Conservation (phyloP, 2,113 vertebrate species). For the Phylloscopus trochiloides region DNA sequence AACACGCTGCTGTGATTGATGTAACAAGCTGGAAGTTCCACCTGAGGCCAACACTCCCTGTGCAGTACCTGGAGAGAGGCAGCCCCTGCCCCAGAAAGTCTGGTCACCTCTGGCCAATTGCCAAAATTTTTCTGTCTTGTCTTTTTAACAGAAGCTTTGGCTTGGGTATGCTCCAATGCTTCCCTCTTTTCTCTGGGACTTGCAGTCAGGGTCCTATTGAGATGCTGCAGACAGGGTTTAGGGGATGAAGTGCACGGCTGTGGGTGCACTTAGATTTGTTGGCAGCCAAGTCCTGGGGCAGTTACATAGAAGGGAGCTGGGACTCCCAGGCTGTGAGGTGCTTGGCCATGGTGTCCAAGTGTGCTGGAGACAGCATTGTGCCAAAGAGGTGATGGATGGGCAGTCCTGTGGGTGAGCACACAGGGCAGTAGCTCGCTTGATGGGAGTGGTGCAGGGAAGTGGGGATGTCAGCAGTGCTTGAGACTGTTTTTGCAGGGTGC, state of each 20-base stretch:
- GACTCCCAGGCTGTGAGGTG: not conserved
- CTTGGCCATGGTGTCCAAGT: too few relatives aligned
- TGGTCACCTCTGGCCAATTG: not conserved
- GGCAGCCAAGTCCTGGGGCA: accelerated
- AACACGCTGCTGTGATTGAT: not conserved
- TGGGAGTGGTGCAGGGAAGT: not conserved
- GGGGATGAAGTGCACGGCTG: not conserved
- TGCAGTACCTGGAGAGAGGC: not conserved
- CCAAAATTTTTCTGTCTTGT: not conserved
- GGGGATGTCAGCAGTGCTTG: not conserved
- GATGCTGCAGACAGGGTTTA: not conserved
- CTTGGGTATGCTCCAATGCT: not conserved
- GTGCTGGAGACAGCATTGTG: not conserved
- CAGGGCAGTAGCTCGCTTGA: accelerated
- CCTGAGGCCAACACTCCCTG: not conserved
- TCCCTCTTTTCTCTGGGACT: not conserved
- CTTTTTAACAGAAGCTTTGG: not conserved
- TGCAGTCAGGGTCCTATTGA: not conserved
- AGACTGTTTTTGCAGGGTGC: not conserved
- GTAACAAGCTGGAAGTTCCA: not conserved
- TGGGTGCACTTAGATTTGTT: accelerated
- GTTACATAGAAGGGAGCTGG: not conserved
- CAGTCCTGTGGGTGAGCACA: not conserved
- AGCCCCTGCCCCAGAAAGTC: not conserved
- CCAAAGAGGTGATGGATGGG: not conserved